These are phyloP conservation scores for Pristis pectinata DNA, from an alignment of 2,797 vertebrate species.

Conservation along the genomic window DNA sequence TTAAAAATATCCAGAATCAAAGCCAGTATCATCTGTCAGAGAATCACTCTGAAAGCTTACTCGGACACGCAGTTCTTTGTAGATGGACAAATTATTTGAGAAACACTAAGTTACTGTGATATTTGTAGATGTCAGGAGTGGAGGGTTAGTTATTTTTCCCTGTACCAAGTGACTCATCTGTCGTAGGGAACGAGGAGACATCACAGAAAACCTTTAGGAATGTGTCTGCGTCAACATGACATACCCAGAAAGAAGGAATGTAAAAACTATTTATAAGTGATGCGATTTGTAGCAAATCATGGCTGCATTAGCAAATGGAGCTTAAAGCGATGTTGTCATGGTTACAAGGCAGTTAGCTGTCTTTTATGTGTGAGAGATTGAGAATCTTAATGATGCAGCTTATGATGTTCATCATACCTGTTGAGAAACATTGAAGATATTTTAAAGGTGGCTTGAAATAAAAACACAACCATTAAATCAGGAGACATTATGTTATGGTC, in stretches of 20 bases:
- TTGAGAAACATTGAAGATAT: not conserved
- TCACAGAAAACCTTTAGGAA: not conserved
- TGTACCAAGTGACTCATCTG: not conserved
- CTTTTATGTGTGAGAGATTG: not conserved
- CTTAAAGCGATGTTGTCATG: constrained; percentile 16
- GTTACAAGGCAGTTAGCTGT: constrained; percentile 30
- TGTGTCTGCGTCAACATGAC: not conserved
- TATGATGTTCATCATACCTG: not conserved
- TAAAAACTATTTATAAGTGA: constrained; percentile 26
- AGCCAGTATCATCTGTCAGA: not conserved
- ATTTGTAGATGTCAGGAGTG: not conserved
- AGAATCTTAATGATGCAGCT: not conserved
- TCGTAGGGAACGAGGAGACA: not conserved
- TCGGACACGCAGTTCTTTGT: not conserved
- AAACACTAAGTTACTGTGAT: not conserved
- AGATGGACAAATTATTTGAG: not conserved
- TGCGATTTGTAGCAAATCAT: not conserved
- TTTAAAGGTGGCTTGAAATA: not conserved
- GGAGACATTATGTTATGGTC: not conserved
- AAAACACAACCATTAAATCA: not conserved
- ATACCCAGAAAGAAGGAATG: not conserved
- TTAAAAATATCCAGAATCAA: not conserved
- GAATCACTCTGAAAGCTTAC: not conserved
- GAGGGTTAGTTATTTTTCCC: not conserved
- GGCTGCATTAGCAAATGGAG: not conserved